phyloP scores from a whole-genome alignment of 2,113 vertebrate species.

The Notiomystis cincta region DNA sequence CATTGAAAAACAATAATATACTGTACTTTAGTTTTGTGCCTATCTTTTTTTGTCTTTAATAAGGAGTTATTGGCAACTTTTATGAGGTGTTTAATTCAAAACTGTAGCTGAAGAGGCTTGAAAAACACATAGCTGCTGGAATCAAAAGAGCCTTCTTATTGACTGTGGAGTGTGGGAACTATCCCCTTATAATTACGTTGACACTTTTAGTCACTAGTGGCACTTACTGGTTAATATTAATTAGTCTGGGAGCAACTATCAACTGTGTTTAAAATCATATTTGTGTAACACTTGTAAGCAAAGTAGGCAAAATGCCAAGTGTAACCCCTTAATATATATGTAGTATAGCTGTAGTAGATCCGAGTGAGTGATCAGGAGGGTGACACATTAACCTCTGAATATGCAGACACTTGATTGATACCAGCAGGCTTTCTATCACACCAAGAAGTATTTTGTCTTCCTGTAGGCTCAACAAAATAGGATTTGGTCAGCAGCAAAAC shows the following conservation, averaged over 20 bases:
- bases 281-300: constrained; percentile 35
- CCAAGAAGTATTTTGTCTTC: background rate
- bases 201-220: constrained; percentile 30
- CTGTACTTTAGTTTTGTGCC: constrained; percentile 43
- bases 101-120: constrained; percentile 14
- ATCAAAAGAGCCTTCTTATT: constrained; percentile 8
- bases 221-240: constrained; percentile 30
- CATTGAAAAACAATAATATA: constrained; percentile 37
- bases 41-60: constrained; percentile 29
- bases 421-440: background rate
- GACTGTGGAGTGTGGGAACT: constrained; percentile 1
- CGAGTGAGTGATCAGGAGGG: background rate
- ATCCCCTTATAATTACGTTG: background rate
- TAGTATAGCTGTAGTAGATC: constrained; percentile 36
- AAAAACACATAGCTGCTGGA: constrained; percentile 26
- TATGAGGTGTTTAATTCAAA: constrained; percentile 10
- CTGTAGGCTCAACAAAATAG: background rate
- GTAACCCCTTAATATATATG: background rate
- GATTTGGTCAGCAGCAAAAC: constrained; percentile 5
- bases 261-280: background rate
- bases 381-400: background rate
- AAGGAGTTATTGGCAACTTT: background rate
- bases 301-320: background rate
- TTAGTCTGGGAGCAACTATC: background rate
- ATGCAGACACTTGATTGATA: background rate